These are phyloP conservation scores for Smittia aterrima DNA, from an alignment of 2,888 invertebrate genomes.

Conservation along the genomic window DNA sequence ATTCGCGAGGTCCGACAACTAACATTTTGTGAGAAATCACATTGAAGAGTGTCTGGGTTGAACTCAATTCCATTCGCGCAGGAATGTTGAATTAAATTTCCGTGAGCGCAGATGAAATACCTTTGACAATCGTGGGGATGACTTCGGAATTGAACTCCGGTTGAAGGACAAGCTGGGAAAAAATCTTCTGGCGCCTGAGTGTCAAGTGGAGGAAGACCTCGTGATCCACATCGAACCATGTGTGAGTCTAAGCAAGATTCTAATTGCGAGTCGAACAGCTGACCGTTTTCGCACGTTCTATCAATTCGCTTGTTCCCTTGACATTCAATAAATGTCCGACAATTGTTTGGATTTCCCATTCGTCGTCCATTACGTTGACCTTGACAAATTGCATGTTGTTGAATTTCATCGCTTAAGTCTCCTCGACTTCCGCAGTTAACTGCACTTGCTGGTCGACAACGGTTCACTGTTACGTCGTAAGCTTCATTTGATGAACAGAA, in stretches of 20 bases:
- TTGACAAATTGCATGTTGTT: neutral
- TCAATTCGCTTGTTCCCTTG: neutral
- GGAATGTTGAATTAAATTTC: neutral
- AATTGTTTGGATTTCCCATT: neutral
- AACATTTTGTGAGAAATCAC: neutral
- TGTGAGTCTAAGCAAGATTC: neutral
- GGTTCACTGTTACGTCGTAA: neutral
- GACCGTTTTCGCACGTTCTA: neutral
- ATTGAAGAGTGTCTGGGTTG: neutral
- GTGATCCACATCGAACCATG: neutral
- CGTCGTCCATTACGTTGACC: neutral
- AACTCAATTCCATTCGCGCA: conserved; percentile 14
- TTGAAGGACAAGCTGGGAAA: neutral
- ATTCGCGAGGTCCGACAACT: neutral
- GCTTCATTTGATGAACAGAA: neutral
- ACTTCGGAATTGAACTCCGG: neutral
- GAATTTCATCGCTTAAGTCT: neutral
- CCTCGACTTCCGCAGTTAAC: conserved; percentile 2
- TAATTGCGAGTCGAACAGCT: neutral
- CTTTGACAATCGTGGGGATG: neutral
- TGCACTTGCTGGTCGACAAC: neutral
- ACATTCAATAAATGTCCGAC: conserved; percentile 6
- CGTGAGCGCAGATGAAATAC: conserved; percentile 10
- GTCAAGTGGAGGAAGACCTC: neutral
- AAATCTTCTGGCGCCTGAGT: neutral